phyloP scores from a whole-genome alignment of 1,140 invertebrate species.

The Portunus trituberculatus region DNA sequence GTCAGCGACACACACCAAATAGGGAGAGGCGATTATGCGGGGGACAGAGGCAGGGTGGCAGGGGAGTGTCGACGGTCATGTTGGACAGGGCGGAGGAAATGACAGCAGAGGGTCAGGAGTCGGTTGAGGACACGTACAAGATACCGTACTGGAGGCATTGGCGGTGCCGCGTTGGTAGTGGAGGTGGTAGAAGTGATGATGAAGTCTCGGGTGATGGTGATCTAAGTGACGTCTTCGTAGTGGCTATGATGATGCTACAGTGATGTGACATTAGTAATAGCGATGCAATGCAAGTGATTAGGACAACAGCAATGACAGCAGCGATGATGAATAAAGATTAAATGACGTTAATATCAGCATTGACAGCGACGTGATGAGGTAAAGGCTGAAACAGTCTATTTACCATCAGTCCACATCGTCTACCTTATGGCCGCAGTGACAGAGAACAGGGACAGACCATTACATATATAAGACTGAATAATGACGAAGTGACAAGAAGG shows the following conservation, averaged over 20 bases:
- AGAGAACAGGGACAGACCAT: no score
- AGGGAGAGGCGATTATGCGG: slow-evolving; percentile 8
- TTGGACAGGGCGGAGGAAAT: background rate
- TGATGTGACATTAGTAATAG: no score
- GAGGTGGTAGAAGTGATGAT: background rate
- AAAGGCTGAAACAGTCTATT: no score
- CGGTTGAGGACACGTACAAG: background rate
- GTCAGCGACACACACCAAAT: background rate
- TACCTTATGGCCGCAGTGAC: no score
- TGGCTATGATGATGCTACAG: background rate
- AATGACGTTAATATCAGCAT: no score
- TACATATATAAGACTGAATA: no score
- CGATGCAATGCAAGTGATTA: no score
- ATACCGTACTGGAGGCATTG: background rate
- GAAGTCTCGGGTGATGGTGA: background rate
- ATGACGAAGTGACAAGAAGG: no score
- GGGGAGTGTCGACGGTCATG: slow-evolving; percentile 5
- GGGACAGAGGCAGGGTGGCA: background rate
- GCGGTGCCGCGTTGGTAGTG: background rate
- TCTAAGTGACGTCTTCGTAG: background rate
- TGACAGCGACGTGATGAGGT: no score
- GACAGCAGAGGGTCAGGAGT: background rate
- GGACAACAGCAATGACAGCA: no score
- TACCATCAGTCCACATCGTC: no score
- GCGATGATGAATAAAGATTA: no score